These are phyloP conservation scores for Ochotona princeps DNA, from an alignment of 2,113 vertebrate genomes.

Conservation along the genomic window DNA sequence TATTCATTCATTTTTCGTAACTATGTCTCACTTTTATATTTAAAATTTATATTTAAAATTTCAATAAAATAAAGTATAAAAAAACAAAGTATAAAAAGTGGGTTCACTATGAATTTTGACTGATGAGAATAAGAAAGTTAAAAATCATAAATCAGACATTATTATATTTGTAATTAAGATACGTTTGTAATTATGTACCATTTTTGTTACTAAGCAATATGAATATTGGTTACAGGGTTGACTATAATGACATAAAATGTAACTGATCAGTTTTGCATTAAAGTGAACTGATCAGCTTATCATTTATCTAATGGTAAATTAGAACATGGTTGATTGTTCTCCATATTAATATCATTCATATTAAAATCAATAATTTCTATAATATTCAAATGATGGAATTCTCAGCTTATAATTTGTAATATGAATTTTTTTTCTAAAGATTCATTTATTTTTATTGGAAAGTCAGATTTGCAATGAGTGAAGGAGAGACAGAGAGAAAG, in stretches of 20 bases:
- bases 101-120: background rate
- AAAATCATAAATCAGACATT: background rate
- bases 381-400: conserved; percentile 4
- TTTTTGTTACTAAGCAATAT: background rate
- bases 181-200: background rate
- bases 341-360: background rate
- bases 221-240: background rate
- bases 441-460: too few species aligned
- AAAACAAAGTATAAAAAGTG: background rate
- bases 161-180: background rate
- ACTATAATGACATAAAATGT: background rate
- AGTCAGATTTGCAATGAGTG: too few species aligned
- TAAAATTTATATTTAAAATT: background rate
- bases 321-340: background rate
- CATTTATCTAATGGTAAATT: background rate
- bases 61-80: conserved; percentile 18
- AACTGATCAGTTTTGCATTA: background rate
- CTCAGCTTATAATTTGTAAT: background rate
- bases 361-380: conserved; percentile 42
- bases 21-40: background rate
- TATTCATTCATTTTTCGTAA: background rate
- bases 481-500: too few species aligned
- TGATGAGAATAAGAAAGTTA: background rate
- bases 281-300: too few species aligned
- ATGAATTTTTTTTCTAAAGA: background rate